phyloP scores from a whole-genome alignment of 2,113 vertebrate species.

The Numida meleagris region DNA sequence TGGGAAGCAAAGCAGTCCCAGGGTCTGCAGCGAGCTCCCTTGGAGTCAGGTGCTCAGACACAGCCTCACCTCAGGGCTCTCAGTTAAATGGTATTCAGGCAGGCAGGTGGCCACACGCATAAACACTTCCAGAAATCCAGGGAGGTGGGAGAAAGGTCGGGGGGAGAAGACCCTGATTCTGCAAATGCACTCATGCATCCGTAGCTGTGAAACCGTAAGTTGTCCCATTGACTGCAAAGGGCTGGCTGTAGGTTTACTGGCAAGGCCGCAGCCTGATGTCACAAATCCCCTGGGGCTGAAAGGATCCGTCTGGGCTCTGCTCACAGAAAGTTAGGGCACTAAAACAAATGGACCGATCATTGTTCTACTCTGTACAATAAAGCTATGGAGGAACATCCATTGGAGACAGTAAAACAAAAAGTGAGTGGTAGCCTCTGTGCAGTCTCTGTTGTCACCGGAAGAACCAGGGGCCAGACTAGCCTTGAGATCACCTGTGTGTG shows the following conservation, averaged over 20 bases:
- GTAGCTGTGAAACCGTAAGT: background rate
- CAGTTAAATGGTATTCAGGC: fast-evolving
- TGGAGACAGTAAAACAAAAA: background rate
- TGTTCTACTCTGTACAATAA: background rate
- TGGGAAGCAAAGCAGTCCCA: background rate
- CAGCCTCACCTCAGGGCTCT: background rate
- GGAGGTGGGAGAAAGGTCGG: background rate
- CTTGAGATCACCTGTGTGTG: background rate
- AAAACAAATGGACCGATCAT: background rate
- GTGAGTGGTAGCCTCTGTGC: background rate
- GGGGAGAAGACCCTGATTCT: background rate
- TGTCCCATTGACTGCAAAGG: background rate
- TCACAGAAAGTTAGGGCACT: background rate
- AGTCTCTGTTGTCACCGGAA: background rate
- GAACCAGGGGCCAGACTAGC: background rate
- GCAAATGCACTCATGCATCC: background rate
- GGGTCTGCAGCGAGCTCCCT: background rate
- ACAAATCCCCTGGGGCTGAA: background rate
- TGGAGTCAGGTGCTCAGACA: background rate
- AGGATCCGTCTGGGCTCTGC: background rate
- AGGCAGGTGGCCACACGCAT: background rate
- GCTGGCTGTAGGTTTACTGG: background rate
- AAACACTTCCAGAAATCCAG: background rate
- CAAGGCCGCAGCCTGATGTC: background rate
- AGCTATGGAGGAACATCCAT: background rate